Percentiles rank a stretch among this genome's conserved stretches.
Evolutionary conservation across 2,888 invertebrate genomes (phyloP).

Genomic region (Volucella bombylans): DNA sequence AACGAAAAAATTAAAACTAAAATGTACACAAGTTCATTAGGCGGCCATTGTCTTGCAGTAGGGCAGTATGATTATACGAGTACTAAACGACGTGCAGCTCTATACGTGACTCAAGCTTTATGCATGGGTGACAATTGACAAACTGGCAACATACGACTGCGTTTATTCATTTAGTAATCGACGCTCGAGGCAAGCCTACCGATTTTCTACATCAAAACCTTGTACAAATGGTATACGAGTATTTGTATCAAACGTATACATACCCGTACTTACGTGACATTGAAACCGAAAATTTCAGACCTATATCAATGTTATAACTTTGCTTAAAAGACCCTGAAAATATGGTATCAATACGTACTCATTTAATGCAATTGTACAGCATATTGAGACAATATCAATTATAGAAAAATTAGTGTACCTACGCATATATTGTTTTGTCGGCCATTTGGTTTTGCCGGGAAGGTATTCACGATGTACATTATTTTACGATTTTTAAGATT

Average conservation of each 20-base stretch:
- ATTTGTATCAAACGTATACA: neutral
- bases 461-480: too few species aligned
- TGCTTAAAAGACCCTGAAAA: too few species aligned
- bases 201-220: neutral
- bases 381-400: too few species aligned
- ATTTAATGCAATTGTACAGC: too few species aligned
- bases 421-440: too few species aligned
- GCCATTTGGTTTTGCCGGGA: too few species aligned
- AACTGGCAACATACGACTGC: too few species aligned
- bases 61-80: neutral
- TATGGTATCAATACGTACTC: too few species aligned
- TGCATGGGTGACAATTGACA: neutral
- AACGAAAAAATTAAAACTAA: neutral
- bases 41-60: neutral
- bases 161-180: neutral
- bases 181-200: neutral
- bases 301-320: too few species aligned
- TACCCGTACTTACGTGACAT: neutral
- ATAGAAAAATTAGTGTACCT: too few species aligned
- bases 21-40: conserved; percentile 9
- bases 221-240: neutral
- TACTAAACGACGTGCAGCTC: neutral
- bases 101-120: neutral
- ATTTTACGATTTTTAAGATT: too few species aligned
- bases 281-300: neutral